Conservation (phyloP, 2,797 vertebrate species). For the Nasua narica region DNA sequence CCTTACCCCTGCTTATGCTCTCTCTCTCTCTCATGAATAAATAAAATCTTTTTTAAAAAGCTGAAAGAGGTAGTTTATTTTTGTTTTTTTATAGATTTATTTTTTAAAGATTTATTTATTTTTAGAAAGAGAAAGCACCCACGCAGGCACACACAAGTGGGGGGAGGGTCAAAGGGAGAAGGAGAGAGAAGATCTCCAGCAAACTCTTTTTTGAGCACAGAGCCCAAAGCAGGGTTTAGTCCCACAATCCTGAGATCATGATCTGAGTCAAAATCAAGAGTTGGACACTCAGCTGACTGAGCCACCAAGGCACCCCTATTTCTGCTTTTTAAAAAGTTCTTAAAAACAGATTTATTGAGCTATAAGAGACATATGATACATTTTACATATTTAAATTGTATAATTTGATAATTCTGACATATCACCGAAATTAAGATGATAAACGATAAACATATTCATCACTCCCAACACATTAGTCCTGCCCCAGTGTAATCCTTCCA, state of each 20-base stretch:
- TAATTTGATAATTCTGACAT: not conserved
- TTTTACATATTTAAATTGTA: not conserved
- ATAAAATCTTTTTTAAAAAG: no score
- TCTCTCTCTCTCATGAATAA: no score
- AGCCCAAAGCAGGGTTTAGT: not conserved
- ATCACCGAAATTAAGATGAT: not conserved
- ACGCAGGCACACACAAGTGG: not conserved
- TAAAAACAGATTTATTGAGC: not conserved
- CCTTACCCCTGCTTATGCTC: no score
- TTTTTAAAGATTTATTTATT: not conserved
- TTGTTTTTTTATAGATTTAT: not conserved
- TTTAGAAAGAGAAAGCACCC: not conserved
- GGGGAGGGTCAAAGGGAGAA: not conserved
- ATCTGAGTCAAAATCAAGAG: not conserved
- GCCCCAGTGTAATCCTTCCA: not conserved
- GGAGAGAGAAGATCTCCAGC: not conserved
- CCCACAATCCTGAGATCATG: not conserved
- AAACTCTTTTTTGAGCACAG: not conserved
- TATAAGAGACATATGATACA: not conserved
- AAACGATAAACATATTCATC: not conserved
- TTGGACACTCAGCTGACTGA: not conserved
- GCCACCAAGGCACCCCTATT: not conserved
- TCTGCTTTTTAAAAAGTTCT: not conserved
- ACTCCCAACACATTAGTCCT: not conserved
- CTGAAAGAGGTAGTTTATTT: not conserved